Conservation (phyloP, 2,113 vertebrate species). For the Nothoprocta pentlandii region DNA sequence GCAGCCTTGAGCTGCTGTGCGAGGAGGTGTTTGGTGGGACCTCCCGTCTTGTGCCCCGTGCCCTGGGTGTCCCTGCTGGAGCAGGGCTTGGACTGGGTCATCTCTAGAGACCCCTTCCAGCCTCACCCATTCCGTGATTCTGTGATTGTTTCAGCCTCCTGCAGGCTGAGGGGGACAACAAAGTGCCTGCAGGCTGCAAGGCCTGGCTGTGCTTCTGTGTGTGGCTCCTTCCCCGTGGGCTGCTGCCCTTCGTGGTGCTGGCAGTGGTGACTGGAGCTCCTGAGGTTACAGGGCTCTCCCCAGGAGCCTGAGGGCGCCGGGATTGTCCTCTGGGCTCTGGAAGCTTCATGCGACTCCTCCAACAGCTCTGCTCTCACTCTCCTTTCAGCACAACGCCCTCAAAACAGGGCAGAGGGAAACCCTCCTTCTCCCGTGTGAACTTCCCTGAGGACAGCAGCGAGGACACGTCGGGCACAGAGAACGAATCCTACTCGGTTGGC, state of each 20-base stretch:
- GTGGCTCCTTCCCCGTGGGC: too few species aligned
- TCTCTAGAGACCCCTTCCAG: too few species aligned
- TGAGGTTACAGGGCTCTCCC: background rate
- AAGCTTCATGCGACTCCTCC: background rate
- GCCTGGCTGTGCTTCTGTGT: background rate
- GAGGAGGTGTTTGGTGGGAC: fast-evolving
- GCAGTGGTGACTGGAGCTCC: fast-evolving
- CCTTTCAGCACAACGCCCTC: constrained; percentile 91
- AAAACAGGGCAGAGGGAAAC: constrained; percentile 95
- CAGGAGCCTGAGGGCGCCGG: background rate
- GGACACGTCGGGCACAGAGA: constrained; percentile 97
- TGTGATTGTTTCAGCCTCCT: background rate
- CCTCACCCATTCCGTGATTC: too few species aligned
- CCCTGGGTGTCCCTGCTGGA: too few species aligned
- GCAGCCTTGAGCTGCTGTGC: fast-evolving
- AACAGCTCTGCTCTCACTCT: background rate
- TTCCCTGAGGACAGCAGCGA: constrained; percentile 98
- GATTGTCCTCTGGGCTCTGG: background rate
- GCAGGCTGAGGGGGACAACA: background rate
- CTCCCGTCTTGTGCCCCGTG: fast-evolving
- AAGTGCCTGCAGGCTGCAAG: background rate
- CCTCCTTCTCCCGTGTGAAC: constrained; percentile 92
- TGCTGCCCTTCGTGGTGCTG: fast-evolving
- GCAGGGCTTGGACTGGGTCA: too few species aligned
- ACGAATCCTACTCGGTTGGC: constrained; percentile 95